Percentiles rank a stretch among this genome's conserved stretches.
Evolutionary conservation across 1,140 invertebrate species (phyloP).

Genomic region (Tetramorium parvispinum): DNA sequence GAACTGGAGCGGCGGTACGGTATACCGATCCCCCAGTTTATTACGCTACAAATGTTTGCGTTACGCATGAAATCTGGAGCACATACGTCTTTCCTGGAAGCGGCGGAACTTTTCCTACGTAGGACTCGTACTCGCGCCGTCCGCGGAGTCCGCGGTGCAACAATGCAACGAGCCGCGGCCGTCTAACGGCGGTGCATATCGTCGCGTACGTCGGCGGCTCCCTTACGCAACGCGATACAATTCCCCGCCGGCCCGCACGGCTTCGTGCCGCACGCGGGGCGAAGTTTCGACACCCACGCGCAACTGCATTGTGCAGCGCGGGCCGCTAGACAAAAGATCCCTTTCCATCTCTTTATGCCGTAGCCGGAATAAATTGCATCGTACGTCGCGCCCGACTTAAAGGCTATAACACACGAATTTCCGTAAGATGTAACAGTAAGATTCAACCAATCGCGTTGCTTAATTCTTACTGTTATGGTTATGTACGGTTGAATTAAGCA

Average conservation of each 20-base stretch:
- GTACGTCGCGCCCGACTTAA: not conserved
- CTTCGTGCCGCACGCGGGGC: not conserved
- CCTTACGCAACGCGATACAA: conserved; percentile 37
- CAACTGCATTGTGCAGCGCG: conserved; percentile 24
- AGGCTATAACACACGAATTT: too few relatives aligned
- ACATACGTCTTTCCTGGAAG: not conserved
- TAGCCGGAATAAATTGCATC: not conserved
- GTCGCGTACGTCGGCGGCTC: conserved; percentile 17
- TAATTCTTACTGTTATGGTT: too few relatives aligned
- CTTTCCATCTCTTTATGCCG: not conserved
- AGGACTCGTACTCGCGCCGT: not conserved
- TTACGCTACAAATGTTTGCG: not conserved
- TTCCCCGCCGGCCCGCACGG: not conserved
- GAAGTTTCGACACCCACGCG: conserved; percentile 47
- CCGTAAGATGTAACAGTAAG: too few relatives aligned
- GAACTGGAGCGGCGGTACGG: not conserved
- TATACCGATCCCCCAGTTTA: not conserved
- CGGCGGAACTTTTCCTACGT: conserved; percentile 11
- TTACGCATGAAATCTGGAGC: not conserved
- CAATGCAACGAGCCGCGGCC: conserved; percentile 5
- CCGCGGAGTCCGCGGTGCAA: not conserved
- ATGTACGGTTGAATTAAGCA: too few relatives aligned
- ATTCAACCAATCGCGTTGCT: too few relatives aligned
- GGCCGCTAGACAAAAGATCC: conserved; percentile 29
- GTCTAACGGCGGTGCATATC: not conserved